These are phyloP conservation scores for Molossus molossus DNA, from an alignment of 2,797 vertebrate genomes.

Conservation along the genomic window DNA sequence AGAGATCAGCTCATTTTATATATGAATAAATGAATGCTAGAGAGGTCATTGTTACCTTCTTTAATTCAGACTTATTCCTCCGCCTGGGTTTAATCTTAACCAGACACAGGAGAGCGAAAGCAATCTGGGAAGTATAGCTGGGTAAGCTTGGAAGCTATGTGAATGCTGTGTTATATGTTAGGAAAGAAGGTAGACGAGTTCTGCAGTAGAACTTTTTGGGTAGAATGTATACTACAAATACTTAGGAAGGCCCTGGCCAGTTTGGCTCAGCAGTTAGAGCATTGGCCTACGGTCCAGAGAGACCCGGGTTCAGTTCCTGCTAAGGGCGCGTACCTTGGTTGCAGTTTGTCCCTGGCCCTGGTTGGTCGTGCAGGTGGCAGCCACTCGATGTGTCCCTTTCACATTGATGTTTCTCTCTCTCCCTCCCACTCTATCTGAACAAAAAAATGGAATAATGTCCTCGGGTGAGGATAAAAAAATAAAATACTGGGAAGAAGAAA, in stretches of 20 bases:
- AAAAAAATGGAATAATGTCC: no score
- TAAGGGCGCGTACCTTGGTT: no score
- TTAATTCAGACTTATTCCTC: background rate
- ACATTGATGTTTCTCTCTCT: no score
- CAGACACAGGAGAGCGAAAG: background rate
- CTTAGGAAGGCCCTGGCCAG: no score
- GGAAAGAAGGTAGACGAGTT: constrained; percentile 53
- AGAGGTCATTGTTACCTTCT: background rate
- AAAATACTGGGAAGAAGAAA: background rate
- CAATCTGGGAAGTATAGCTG: background rate
- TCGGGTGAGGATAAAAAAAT: no score
- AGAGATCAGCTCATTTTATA: background rate
- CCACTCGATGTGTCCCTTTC: no score
- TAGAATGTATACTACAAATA: background rate
- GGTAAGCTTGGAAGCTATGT: background rate
- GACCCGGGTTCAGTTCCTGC: no score
- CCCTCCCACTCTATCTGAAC: no score
- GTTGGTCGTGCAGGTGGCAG: no score
- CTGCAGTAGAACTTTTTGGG: background rate
- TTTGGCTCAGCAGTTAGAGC: no score
- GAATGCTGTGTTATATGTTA: background rate
- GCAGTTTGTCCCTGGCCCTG: no score
- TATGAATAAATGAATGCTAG: background rate
- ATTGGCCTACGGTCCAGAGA: no score
- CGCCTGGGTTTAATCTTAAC: constrained; percentile 11